These are phyloP conservation scores for Coendou prehensilis DNA, from an alignment of 2,797 vertebrate genomes.

Conservation along the genomic window DNA sequence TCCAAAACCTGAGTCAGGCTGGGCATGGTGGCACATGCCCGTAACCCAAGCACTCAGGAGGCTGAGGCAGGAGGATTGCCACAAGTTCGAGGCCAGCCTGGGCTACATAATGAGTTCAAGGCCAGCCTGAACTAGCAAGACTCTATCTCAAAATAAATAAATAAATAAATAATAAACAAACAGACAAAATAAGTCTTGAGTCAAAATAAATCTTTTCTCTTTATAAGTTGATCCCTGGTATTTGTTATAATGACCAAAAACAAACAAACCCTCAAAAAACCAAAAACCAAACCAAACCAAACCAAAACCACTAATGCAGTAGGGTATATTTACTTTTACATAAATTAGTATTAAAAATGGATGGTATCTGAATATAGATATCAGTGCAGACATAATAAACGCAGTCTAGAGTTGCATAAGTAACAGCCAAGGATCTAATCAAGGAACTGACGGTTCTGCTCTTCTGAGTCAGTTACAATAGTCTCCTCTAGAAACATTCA, in stretches of 20 bases:
- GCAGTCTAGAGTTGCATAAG: neutral
- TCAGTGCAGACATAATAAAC: neutral
- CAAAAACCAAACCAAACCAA: too few species aligned
- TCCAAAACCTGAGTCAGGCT: neutral
- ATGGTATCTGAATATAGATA: neutral
- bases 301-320: neutral
- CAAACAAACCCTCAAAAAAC: too few species aligned
- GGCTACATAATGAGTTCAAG: neutral
- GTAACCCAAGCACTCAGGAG: neutral
- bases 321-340: neutral
- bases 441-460: neutral
- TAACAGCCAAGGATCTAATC: neutral
- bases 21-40: neutral
- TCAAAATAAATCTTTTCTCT: neutral
- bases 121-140: neutral
- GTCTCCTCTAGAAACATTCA: neutral
- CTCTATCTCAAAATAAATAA: neutral
- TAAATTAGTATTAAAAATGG: neutral
- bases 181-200: neutral
- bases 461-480: neutral
- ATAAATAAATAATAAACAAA: neutral
- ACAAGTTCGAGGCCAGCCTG: neutral
- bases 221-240: neutral
- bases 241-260: neutral
- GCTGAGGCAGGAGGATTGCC: neutral